A percentile compares a stretch with the other conserved stretches of the same genome.
Conservation (phyloP, 2,888 invertebrate genomes). For the Gastrophysa polygoni region DNA sequence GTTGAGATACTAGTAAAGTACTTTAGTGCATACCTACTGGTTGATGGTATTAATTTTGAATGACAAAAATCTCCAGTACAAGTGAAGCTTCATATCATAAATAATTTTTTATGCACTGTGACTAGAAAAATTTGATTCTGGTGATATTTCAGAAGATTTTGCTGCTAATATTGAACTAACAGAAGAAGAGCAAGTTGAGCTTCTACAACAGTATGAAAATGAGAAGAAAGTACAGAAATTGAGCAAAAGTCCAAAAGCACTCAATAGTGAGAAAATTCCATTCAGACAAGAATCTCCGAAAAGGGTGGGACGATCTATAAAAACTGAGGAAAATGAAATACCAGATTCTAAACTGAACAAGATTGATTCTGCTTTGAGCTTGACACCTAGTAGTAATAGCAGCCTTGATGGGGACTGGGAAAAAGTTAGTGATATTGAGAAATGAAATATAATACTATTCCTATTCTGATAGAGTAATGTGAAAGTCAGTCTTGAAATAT, state of each 20-base stretch:
- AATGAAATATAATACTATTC: constrained; percentile 5
- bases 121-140: no score
- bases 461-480: constrained; percentile 10
- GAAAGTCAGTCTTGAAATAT: constrained; percentile 11
- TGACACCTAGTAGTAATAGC: constrained; percentile 50
- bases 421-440: constrained; percentile 51
- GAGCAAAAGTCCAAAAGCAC: constrained; percentile 35
- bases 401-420: constrained; percentile 60
- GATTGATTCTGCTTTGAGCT: constrained; percentile 46
- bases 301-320: constrained; percentile 18
- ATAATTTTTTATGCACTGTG: no score
- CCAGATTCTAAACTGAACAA: constrained; percentile 42
- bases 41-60: no score
- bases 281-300: constrained; percentile 42
- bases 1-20: no score
- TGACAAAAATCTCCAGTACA: no score
- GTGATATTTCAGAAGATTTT: constrained; percentile 66
- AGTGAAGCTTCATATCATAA: no score
- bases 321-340: constrained; percentile 29
- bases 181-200: constrained; percentile 72
- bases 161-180: constrained; percentile 69
- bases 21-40: no score
- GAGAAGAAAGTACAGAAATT: constrained; percentile 58
- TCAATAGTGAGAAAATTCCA: constrained; percentile 33
- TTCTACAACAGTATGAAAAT: constrained; percentile 71